Evolutionary conservation across 2,888 invertebrate genomes (phyloP).

Genomic region (Thumatha senex): DNA sequence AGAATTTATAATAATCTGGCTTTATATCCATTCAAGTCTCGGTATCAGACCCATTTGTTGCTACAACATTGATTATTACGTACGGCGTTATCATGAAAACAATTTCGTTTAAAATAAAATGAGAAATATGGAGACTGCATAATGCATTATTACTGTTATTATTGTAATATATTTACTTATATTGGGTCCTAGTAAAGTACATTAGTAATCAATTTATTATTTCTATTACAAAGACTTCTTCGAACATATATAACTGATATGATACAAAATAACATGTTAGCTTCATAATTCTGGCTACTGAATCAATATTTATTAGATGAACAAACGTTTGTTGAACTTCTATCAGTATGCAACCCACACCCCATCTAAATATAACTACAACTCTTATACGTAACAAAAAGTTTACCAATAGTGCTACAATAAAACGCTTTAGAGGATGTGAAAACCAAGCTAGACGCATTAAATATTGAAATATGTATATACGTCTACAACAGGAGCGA

Average conservation of each 20-base stretch:
- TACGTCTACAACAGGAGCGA: conserved; percentile 26
- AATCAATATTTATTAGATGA: neutral
- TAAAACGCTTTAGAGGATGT: conserved; percentile 34
- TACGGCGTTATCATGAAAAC: conserved; percentile 8
- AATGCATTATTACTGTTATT: conserved; percentile 4
- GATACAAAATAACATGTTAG: no score
- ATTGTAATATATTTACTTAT: no score
- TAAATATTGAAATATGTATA: conserved; percentile 53
- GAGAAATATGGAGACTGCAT: neutral
- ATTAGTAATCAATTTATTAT: neutral
- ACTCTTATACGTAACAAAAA: neutral
- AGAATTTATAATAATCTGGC: conserved; percentile 18
- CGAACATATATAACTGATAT: no score
- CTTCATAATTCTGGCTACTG: no score
- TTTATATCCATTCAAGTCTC: conserved; percentile 11
- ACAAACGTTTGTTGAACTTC: neutral
- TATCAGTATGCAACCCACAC: neutral
- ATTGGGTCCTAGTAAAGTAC: no score
- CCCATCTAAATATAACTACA: neutral
- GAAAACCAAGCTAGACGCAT: conserved; percentile 49
- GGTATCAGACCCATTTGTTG: conserved; percentile 16
- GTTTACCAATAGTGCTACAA: conserved; percentile 4
- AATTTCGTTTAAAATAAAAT: conserved; percentile 11
- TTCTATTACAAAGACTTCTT: neutral
- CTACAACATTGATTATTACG: conserved; percentile 9